Evolutionary conservation across 2,113 vertebrate species (phyloP), one percentile per base, ranked within the genome.

Genomic region (Odocoileus hemionus): DNA sequence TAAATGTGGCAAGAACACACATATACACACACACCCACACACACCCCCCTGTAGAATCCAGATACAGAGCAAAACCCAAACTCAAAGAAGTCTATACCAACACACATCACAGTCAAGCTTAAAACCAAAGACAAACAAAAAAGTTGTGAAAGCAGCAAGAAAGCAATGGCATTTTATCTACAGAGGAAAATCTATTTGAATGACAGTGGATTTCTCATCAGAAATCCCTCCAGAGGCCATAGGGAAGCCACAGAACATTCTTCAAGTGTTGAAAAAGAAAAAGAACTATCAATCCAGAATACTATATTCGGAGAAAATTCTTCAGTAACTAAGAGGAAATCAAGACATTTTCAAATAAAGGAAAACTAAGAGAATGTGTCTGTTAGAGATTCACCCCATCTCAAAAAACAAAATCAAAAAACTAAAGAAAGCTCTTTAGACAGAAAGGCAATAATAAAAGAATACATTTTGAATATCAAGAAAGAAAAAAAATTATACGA

Each of bases 71-170:
- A 93, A 90, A 94, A 45, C 1, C 7, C 33, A 67, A 83, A 76
- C 9, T 47, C 9, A 95, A 88, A 74, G 25, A 57, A 80, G 61
- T 57, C 54, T 76, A 58, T 1, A 85, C 11, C 19, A 95, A 86
- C 9, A 64, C 21, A 88, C 13, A 64, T 61, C 19, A 84, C 14
- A 61, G 30, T 39, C 16, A 89, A 61, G 79, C 21, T 95, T 50
- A 55, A 96, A 95, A 91, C 9, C 78, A 80, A 87, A 91, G 57
- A 76, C 25, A 91, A 89, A 96, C 16, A 61, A 74, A 90, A 88
- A 33, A 93, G 3, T 67, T 60, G 25, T 85, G 33, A 89, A 95
- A 95, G 7, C 52, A 52, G 52, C 11, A 64, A 91, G 30, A 80
- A 23, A 55, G 39, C 93, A 94, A 85, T 80, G 50, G 54, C 16